Evolutionary conservation across 2,113 vertebrate genomes (phyloP), one percentile per base, ranked within the genome.

Genomic region (Amblyornis subalaris): DNA sequence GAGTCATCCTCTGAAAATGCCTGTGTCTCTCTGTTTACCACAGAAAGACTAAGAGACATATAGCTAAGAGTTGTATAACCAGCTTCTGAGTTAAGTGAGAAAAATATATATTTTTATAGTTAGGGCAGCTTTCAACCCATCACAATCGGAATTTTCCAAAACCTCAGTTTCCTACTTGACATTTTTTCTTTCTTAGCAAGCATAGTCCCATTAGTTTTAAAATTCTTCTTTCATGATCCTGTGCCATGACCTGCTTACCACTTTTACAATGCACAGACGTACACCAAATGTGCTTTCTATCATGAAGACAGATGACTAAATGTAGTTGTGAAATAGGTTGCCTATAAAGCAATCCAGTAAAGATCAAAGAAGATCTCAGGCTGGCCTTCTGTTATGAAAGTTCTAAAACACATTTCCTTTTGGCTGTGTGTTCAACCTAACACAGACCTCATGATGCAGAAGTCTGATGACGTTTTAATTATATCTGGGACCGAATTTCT

Each of bases 371-470:
- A 91, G 53, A 42, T 81, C 53, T 84, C 0, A 0, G 29, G 31
- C 85, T 91, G 61, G 36, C 44, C 45, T 77, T 90, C 31, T 90
- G 75, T 94, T 94, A 85, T 48, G 53, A 91, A 96, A 96, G 54
- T 64, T 92, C 58, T 88, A 87, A 94, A 94, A 95, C 85, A 90
- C 33, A 93, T 94, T 97, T 95, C 83, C 64, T 91, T 92, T 85
- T 92, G 95, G 94, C 94, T 76, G 22, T 53, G 25, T 66, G 17
- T 58, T 87, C 40, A 75, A 21, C 44, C 75, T 86, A 73, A 77
- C 66, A 76, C 66, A 94, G 85, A 83, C 38, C 90, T 95, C 69
- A 86, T 84, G 81, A 94, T 95, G 88, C 71, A 93, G 48, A 81
- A 89, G 35, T 82, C 85, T 88, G 83, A 90, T 71, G 94, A 94